phyloP scores from a whole-genome alignment of 2,888 invertebrate genomes.

The Sepiola atlantica region DNA sequence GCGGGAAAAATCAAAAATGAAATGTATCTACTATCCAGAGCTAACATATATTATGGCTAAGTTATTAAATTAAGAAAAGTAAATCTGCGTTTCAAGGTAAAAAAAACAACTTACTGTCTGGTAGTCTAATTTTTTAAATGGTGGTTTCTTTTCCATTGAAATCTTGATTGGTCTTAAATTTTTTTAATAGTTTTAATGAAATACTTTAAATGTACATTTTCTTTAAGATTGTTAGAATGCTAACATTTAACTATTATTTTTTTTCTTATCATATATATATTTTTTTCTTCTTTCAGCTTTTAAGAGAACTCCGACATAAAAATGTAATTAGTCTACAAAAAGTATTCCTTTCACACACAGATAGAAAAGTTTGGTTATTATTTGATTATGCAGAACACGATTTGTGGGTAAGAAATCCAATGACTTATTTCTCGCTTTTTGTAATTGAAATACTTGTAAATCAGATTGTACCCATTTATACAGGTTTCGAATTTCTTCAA shows the following conservation, averaged over 20 bases:
- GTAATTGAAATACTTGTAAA: neutral
- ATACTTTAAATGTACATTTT: neutral
- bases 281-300: conserved; percentile 79
- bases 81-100: too few species aligned
- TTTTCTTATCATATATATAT: neutral
- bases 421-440: neutral
- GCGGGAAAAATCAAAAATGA: too few species aligned
- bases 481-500: too few species aligned
- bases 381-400: conserved; percentile 99
- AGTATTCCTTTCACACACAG: conserved; percentile 96
- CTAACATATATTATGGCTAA: too few species aligned
- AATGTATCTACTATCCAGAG: too few species aligned
- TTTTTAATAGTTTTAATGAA: too few species aligned
- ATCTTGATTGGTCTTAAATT: too few species aligned
- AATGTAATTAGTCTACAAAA: conserved; percentile 97
- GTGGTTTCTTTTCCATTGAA: too few species aligned
- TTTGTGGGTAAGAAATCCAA: conserved; percentile 85
- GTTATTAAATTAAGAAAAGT: too few species aligned
- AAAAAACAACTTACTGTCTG: too few species aligned
- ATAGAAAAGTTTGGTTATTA: conserved; percentile 95
- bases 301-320: conserved; percentile 95
- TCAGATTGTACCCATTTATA: neutral
- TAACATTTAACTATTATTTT: neutral
- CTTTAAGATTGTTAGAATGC: neutral
- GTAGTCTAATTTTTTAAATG: too few species aligned